Evolutionary conservation across 37 sponge, comb jelly and placozoan species (phyloP).

Genomic region (Mnemiopsis leidyi): DNA sequence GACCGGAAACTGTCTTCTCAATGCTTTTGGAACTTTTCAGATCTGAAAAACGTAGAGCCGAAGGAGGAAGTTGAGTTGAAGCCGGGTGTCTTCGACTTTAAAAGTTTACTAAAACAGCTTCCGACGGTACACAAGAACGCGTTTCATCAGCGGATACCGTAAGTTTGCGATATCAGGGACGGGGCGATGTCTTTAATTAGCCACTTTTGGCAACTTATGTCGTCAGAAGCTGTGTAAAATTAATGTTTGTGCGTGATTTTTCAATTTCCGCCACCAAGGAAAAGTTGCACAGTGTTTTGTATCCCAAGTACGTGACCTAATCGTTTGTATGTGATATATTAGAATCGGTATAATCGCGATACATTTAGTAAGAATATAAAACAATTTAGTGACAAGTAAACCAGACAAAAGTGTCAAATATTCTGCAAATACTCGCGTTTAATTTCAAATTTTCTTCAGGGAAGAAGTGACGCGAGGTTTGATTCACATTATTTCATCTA

Average conservation of each 20-base stretch:
- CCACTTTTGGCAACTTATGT: too few species aligned
- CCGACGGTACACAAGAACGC: conserved; percentile 9
- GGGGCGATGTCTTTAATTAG: neutral
- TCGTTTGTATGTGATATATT: neutral
- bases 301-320: too few species aligned
- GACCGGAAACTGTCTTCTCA: neutral
- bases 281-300: too few species aligned
- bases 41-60: neutral
- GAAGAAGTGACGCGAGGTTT: conserved; percentile 34
- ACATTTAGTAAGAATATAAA: too few species aligned
- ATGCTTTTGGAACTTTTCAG: neutral
- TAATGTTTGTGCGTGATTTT: too few species aligned
- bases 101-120: neutral
- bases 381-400: too few species aligned
- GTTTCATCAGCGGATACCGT: neutral
- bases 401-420: too few species aligned
- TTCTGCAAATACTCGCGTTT: too few species aligned
- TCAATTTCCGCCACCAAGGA: too few species aligned
- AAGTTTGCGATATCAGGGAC: neutral
- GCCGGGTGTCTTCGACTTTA: neutral
- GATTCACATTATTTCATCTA: neutral
- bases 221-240: too few species aligned
- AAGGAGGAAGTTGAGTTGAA: neutral
- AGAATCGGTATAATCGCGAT: too few species aligned
- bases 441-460: neutral